Conservation (phyloP, 2,113 vertebrate genomes). For the Canis aureus region DNA sequence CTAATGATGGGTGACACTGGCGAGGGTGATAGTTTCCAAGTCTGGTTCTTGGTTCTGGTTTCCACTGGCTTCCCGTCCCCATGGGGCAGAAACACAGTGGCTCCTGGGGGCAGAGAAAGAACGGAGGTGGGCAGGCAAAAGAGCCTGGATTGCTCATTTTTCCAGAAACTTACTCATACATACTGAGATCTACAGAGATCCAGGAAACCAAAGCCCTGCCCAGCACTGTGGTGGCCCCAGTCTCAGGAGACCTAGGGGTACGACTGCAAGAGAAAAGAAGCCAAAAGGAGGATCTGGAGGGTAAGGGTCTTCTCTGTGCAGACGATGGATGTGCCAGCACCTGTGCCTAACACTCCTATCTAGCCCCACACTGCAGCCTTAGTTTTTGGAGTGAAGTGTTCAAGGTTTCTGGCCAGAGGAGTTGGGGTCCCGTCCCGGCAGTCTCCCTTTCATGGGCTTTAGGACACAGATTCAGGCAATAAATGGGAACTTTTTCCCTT, state of each 20-base stretch:
- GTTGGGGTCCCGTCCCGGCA: background rate
- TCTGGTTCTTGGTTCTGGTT: constrained; percentile 59
- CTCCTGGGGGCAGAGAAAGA: constrained; percentile 48
- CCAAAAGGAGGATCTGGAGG: background rate
- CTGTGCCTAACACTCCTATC: constrained; percentile 40
- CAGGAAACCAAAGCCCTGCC: constrained; percentile 56
- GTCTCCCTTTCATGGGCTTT: background rate
- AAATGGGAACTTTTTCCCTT: background rate
- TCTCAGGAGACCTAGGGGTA: background rate
- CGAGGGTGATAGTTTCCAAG: background rate
- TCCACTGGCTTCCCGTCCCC: constrained; percentile 17
- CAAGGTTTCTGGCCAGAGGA: constrained; percentile 49
- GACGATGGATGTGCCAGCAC: background rate
- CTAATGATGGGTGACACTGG: constrained; percentile 92
- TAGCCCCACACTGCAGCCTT: background rate
- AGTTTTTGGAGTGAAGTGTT: constrained; percentile 30
- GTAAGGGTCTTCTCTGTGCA: background rate
- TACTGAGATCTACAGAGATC: constrained; percentile 48
- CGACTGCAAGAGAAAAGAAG: constrained; percentile 41
- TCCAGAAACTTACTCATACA: background rate
- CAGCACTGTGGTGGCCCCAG: background rate
- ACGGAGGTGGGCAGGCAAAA: constrained; percentile 13
- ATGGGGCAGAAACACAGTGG: constrained; percentile 47
- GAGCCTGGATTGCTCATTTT: background rate
- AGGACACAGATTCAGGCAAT: constrained; percentile 55